Conservation (phyloP, 2,797 vertebrate species). For the Muraenolepis orangiensis region DNA sequence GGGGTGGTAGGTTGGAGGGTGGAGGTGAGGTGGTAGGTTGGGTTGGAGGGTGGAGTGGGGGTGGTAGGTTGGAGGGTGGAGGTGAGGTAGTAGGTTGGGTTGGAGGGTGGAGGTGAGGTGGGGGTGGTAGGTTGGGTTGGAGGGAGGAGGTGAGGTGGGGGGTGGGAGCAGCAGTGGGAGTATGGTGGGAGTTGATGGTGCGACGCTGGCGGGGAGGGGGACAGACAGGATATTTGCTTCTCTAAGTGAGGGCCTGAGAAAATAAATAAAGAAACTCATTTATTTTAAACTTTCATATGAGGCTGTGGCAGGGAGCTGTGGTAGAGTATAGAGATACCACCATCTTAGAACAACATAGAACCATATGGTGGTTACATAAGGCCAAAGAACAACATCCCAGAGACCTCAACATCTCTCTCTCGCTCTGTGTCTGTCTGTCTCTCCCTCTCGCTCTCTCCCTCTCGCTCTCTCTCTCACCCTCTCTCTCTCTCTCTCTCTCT, state of each 20-base stretch:
- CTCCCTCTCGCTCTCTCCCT: not conserved
- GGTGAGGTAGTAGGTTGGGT: too few species aligned
- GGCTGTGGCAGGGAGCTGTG: not conserved
- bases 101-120: too few species aligned
- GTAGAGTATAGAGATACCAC: not conserved
- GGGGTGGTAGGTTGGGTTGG: not conserved
- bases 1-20: too few species aligned
- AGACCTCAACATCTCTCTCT: not conserved
- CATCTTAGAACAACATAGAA: not conserved
- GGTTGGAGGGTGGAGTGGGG: too few species aligned
- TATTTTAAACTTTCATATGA: not conserved
- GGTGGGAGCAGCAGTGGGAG: conserved; percentile 41
- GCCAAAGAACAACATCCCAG: not conserved
- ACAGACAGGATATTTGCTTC: conserved; percentile 21
- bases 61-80: too few species aligned
- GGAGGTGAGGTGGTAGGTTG: too few species aligned
- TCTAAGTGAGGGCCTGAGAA: conserved; percentile 10
- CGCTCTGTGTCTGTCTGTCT: too few species aligned
- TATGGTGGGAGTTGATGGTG: conserved; percentile 7
- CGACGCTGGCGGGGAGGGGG: not conserved
- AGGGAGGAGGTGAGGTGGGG: conserved; percentile 63
- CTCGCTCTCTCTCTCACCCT: too few species aligned
- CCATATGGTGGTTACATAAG: conserved; percentile 7
- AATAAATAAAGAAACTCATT: not conserved
- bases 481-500: too few species aligned